A percentile compares a stretch with the other conserved stretches of the same genome.
Evolutionary conservation across 2,113 vertebrate genomes (phyloP).

Genomic region (Hirundichthys speculiger): DNA sequence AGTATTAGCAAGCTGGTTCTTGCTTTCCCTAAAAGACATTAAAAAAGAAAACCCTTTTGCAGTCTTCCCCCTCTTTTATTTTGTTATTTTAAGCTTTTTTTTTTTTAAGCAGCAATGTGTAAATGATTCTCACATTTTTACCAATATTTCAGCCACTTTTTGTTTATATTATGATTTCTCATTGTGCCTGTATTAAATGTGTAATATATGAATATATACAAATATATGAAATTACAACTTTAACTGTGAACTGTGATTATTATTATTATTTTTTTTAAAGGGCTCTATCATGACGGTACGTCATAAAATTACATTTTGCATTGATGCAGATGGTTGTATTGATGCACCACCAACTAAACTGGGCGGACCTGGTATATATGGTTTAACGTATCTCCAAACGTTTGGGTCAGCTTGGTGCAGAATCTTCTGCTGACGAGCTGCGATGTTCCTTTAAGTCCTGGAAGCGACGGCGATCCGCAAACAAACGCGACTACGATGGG

Average conservation of each 20-base stretch:
- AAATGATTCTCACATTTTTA: conserved; percentile 91
- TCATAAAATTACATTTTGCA: too few species aligned
- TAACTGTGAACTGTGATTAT: conserved; percentile 44
- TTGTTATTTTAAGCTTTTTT: conserved; percentile 81
- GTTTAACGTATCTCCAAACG: too few species aligned
- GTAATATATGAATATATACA: conserved; percentile 89
- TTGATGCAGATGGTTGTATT: too few species aligned
- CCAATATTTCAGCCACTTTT: conserved; percentile 84
- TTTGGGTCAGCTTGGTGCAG: too few species aligned
- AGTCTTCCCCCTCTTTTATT: conserved; percentile 70
- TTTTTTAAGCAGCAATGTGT: conserved; percentile 82
- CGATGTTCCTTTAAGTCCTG: too few species aligned
- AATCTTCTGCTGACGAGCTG: too few species aligned
- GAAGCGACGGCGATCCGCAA: too few species aligned
- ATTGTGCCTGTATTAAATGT: conserved; percentile 93
- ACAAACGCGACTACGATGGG: too few species aligned
- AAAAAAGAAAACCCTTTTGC: conserved; percentile 47
- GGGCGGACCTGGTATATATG: too few species aligned
- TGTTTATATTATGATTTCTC: conserved; percentile 81
- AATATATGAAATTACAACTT: conserved; percentile 82
- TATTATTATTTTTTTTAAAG: background rate
- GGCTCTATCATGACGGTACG: too few species aligned
- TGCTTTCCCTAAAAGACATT: conserved; percentile 81
- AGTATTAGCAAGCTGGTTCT: conserved; percentile 95
- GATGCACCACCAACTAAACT: too few species aligned